Evolutionary conservation across 2,888 invertebrate species (phyloP).

Genomic region (Stenolophus ochropezus): DNA sequence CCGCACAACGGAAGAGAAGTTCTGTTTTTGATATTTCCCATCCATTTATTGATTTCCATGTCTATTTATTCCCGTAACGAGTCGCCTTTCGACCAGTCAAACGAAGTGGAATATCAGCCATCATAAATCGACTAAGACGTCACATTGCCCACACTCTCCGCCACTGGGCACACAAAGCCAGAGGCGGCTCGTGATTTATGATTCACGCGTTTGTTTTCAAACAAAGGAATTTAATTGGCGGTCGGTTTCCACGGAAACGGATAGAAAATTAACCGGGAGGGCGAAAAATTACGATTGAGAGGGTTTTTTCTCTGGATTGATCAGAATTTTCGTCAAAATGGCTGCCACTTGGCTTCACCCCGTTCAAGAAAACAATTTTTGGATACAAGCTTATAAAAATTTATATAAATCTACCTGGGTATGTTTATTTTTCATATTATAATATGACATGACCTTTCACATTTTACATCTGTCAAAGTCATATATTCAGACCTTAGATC

Average conservation of each 20-base stretch:
- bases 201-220: slow-evolving; percentile 36
- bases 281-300: neutral
- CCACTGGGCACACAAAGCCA: slow-evolving; percentile 23
- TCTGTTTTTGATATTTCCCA: neutral
- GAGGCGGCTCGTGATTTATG: slow-evolving; percentile 42
- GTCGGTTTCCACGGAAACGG: slow-evolving; percentile 11
- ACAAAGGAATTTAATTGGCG: slow-evolving; percentile 50
- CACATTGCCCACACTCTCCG: neutral
- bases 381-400: too few species aligned
- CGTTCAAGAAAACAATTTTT: too few species aligned
- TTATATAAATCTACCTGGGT: too few species aligned
- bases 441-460: too few species aligned
- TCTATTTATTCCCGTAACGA: neutral
- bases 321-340: neutral
- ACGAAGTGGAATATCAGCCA: slow-evolving; percentile 39
- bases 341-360: too few species aligned
- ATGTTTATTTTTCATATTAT: too few species aligned
- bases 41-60: neutral
- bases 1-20: too few species aligned
- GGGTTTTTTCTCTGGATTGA: neutral
- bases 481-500: too few species aligned
- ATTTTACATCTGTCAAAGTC: too few species aligned
- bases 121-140: slow-evolving; percentile 52
- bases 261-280: slow-evolving; percentile 22
- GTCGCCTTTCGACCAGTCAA: slow-evolving; percentile 23